These are phyloP conservation scores for Tiphia femorata DNA, from an alignment of 2,888 invertebrate species.

Conservation along the genomic window DNA sequence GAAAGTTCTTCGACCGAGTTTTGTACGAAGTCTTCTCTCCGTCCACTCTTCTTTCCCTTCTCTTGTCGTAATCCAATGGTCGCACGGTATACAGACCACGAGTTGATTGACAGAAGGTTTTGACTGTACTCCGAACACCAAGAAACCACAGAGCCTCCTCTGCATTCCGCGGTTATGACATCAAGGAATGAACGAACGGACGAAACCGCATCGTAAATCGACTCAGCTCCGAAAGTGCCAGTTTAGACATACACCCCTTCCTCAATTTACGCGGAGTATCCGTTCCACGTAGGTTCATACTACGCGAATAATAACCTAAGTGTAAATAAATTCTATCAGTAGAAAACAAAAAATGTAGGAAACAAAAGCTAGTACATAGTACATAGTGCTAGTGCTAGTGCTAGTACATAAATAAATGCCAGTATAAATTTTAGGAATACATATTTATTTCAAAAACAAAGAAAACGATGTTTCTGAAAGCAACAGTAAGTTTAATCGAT, in stretches of 20 bases:
- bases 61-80: too few species aligned
- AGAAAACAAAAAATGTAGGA: neutral
- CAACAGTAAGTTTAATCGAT: too few species aligned
- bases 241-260: slow-evolving; percentile 25
- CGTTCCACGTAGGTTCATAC: neutral
- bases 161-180: slow-evolving; percentile 55
- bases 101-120: slow-evolving; percentile 1
- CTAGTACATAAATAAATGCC: too few species aligned
- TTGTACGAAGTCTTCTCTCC: neutral
- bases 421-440: neutral
- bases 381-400: too few species aligned
- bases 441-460: neutral
- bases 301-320: neutral
- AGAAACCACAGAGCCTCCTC: slow-evolving; percentile 44
- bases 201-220: slow-evolving; percentile 34
- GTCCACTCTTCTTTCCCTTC: too few species aligned
- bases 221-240: slow-evolving; percentile 29
- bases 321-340: neutral
- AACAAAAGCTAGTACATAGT: neutral
- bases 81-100: too few species aligned
- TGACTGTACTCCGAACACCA: slow-evolving; percentile 4
- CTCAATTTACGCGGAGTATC: too few species aligned
- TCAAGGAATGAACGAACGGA: slow-evolving; percentile 29
- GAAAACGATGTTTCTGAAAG: neutral
- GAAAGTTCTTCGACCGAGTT: slow-evolving; percentile 1